Conservation (phyloP, 2,888 invertebrate genomes). For the Nineta flava region DNA sequence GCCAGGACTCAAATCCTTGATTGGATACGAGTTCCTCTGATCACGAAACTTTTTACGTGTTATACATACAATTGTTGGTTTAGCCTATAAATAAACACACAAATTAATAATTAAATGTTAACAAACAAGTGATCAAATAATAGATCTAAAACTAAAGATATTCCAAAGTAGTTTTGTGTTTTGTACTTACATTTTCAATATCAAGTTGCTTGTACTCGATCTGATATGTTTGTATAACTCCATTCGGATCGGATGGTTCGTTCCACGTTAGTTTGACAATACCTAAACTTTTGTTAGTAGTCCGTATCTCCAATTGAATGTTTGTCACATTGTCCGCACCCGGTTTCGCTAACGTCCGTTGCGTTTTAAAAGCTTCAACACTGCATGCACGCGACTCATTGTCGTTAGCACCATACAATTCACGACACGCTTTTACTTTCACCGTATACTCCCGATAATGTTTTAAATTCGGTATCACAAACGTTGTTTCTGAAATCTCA, state of each 20-base stretch:
- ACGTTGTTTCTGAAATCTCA: conserved; percentile 21
- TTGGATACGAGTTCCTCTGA: conserved; percentile 30
- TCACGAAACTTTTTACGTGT: conserved; percentile 41
- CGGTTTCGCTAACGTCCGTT: conserved; percentile 29
- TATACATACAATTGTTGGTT: conserved; percentile 46
- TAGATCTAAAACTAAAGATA: no score
- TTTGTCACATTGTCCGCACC: conserved; percentile 1
- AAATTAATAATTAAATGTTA: no score
- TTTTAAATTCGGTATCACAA: conserved; percentile 43
- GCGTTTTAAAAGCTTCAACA: conserved; percentile 27
- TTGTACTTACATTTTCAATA: conserved; percentile 40
- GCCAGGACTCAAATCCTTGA: conserved; percentile 50
- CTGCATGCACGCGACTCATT: conserved; percentile 34
- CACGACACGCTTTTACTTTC: conserved; percentile 62
- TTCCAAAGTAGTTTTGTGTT: no score
- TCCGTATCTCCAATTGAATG: conserved; percentile 22
- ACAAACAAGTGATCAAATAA: no score
- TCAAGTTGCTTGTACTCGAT: conserved; percentile 57
- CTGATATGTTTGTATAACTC: conserved; percentile 70
- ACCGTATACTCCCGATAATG: conserved; percentile 69
- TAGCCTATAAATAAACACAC: conserved; percentile 30
- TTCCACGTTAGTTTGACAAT: conserved; percentile 61
- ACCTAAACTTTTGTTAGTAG: conserved; percentile 27
- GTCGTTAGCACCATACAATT: conserved; percentile 31
- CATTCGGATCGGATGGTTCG: conserved; percentile 72